Evolutionary conservation across 1,140 invertebrate species (phyloP), one percentile per base, ranked within the genome.

Genomic region (Drosophila neocordata): DNA sequence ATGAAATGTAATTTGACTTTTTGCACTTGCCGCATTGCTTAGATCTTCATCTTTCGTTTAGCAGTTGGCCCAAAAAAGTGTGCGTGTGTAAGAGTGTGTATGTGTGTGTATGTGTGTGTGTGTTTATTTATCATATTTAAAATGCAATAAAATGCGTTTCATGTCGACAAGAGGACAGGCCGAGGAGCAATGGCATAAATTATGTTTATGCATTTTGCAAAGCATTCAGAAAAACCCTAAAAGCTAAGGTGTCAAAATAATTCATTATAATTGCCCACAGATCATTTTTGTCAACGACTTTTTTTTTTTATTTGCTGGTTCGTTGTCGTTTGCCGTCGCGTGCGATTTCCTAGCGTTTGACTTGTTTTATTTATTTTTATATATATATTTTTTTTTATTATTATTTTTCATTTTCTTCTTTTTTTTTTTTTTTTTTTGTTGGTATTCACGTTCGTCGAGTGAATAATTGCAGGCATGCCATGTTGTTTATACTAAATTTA

Each of bases 211-310:
- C 83, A 66, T 88, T 89, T 87, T 82, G 82, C 78, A 83, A 74
- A 83, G 72, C 81, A 75, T 77, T 81, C 77, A 74, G 68, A 22
- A 71, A 77, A 67, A 55, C 83, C 83, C 83, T 88, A 48, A 48
- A 48, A 48, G 41, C 53, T 56, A 88, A 88, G 41, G 84, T 88
- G 83, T 88, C 83, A 88, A 88, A 88, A 88, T 89, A 89, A 89
- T 89, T 89, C 85, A 89, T 89, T 89, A 89, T 89, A 89, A 89
- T 89, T 89, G 85, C 85, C 83, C 83, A 88, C 83, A 88, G 83
- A 88, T 88, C 83, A 88, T 88, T 88, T 88, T 87, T 88, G 83
- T 87, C 78, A 88, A 87, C 82, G 60, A 12, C 70, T 65, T 65
- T 75, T 69, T 58, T 51, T 34, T 65, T 20, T n/a, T 13, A 20